A percentile compares a stretch with the other conserved stretches of the same genome.
These are phyloP conservation scores for Bibio marci DNA, from an alignment of 2,888 invertebrate species.

Conservation along the genomic window DNA sequence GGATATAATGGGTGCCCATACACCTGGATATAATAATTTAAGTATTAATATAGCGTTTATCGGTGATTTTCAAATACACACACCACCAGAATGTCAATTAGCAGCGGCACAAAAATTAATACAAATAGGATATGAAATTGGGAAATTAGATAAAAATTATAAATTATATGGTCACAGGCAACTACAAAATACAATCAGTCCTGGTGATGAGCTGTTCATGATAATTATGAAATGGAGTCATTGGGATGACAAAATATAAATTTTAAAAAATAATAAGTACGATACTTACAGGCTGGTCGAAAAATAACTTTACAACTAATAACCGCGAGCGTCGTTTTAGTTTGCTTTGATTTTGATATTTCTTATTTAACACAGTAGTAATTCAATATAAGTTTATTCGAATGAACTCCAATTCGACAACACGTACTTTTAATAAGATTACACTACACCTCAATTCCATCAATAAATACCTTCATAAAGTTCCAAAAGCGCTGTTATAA, in stretches of 20 bases:
- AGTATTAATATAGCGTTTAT: constrained; percentile 57
- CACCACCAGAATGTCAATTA: constrained; percentile 37
- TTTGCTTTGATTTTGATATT: too few relatives aligned
- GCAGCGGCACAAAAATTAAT: constrained; percentile 43
- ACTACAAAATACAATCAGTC: constrained; percentile 43
- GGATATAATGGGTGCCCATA: constrained; percentile 53
- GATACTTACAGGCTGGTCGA: too few relatives aligned
- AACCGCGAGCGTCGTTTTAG: too few relatives aligned
- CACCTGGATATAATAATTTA: constrained; percentile 41
- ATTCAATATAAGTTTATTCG: too few relatives aligned
- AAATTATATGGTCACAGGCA: constrained; percentile 51
- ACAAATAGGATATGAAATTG: constrained; percentile 38
- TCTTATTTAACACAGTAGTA: too few relatives aligned
- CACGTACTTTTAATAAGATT: too few relatives aligned
- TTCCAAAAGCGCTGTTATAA: too few relatives aligned
- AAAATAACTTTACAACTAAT: too few relatives aligned
- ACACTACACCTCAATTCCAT: too few relatives aligned
- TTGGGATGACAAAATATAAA: constrained; percentile 22
- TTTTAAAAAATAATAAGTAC: too few relatives aligned
- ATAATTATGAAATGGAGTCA: constrained; percentile 53
- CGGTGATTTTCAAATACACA: constrained; percentile 41
- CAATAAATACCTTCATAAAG: too few relatives aligned
- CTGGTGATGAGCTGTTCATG: constrained; percentile 44
- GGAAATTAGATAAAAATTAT: constrained; percentile 44
- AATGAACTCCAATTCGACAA: too few relatives aligned